Evolutionary conservation across 2,888 invertebrate genomes (phyloP).

Genomic region (Himalopsyche japonica): DNA sequence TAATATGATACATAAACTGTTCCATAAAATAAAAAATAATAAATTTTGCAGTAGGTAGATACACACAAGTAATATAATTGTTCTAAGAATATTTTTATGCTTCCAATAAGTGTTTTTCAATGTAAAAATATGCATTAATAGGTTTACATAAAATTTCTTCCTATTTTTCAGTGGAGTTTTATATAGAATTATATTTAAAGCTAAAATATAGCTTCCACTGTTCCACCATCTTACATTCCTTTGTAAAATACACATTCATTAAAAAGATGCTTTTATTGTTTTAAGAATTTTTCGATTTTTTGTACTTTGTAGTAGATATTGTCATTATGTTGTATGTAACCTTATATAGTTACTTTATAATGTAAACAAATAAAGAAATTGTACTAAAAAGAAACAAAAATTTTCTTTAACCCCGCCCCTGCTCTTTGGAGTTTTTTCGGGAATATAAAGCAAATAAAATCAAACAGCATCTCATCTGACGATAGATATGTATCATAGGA

Average conservation of each 20-base stretch:
- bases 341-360: not conserved
- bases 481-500: too few species aligned
- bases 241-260: not conserved
- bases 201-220: not conserved
- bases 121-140: not conserved
- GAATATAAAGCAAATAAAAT: too few species aligned
- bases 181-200: not conserved
- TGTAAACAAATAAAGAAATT: not conserved
- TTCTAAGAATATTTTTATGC: not conserved
- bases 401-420: too few species aligned
- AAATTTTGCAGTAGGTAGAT: not conserved
- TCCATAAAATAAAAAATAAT: not conserved
- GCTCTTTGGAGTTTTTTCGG: too few species aligned
- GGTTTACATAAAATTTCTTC: not conserved
- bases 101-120: not conserved
- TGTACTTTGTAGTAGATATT: not conserved
- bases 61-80: not conserved
- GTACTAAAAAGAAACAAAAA: not conserved
- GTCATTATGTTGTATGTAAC: not conserved
- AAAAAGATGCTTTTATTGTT: not conserved
- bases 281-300: not conserved
- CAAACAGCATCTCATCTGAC: too few species aligned
- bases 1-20: not conserved
- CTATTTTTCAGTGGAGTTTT: not conserved
- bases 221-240: constrained; percentile 17